phyloP scores from a whole-genome alignment of 2,797 vertebrate genomes.

The Molossus alvarezi region DNA sequence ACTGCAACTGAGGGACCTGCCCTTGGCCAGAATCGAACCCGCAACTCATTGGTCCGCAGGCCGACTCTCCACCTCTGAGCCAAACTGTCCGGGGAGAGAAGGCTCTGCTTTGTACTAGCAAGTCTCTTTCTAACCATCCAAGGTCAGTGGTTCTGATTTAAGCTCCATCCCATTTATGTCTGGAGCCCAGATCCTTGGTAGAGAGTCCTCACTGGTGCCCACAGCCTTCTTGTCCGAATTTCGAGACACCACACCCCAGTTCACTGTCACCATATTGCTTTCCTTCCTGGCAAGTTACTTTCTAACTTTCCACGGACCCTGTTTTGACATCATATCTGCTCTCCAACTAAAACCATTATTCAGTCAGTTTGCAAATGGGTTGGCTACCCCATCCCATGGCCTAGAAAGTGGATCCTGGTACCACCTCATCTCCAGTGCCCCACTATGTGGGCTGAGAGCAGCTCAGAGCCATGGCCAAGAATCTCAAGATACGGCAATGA shows the following conservation, averaged over 20 bases:
- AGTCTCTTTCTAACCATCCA: conserved; percentile 32
- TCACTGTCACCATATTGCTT: conserved; percentile 10
- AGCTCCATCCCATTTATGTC: neutral
- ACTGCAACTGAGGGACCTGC: too few species aligned
- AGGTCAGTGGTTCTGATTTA: neutral
- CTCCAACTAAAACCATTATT: neutral
- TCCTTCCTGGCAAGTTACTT: neutral
- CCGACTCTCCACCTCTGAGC: too few species aligned
- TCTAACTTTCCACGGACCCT: neutral
- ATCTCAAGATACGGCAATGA: neutral
- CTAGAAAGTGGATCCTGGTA: neutral
- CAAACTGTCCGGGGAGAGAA: neutral
- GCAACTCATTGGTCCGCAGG: too few species aligned
- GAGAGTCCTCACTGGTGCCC: neutral
- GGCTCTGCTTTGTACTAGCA: neutral
- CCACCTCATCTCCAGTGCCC: neutral
- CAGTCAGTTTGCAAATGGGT: neutral
- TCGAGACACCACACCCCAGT: neutral
- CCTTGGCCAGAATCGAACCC: too few species aligned
- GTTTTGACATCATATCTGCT: neutral
- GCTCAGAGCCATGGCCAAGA: neutral
- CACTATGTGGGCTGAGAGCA: neutral
- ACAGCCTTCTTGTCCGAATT: neutral
- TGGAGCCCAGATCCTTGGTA: neutral
- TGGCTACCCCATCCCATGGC: neutral